These are phyloP conservation scores for Rhynchonema sp. DNA, from an alignment of 2,888 invertebrate genomes.

Conservation along the genomic window DNA sequence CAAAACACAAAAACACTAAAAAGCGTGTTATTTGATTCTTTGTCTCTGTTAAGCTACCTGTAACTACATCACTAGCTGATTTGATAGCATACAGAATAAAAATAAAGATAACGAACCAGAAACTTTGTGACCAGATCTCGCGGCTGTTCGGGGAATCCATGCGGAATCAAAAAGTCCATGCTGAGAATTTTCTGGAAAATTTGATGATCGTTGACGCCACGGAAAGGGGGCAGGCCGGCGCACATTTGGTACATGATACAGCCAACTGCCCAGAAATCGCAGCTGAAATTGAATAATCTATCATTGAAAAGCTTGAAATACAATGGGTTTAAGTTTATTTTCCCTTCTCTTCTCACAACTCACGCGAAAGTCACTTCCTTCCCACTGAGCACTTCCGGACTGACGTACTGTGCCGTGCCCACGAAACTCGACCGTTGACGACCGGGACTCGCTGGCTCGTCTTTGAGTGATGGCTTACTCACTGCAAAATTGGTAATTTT, in stretches of 20 bases:
- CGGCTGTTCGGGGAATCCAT: slow-evolving; percentile 66
- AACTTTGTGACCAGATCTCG: slow-evolving; percentile 67
- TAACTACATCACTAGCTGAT: too few relatives aligned
- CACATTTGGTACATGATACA: slow-evolving; percentile 94
- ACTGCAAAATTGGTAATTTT: too few relatives aligned
- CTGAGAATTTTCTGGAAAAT: slow-evolving; percentile 85
- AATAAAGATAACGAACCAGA: slow-evolving; percentile 38
- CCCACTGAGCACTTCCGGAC: slow-evolving; percentile 66
- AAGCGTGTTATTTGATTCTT: too few relatives aligned
- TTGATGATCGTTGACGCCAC: slow-evolving; percentile 74
- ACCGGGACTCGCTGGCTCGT: too few relatives aligned
- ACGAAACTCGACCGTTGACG: slow-evolving; percentile 60
- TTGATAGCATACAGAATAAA: too few relatives aligned
- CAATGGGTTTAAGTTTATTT: too few relatives aligned
- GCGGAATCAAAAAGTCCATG: slow-evolving; percentile 73
- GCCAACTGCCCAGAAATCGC: slow-evolving; percentile 91
- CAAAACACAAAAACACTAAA: too few relatives aligned
- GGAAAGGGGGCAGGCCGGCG: slow-evolving; percentile 73
- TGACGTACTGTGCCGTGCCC: slow-evolving; percentile 95
- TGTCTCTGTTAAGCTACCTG: too few relatives aligned
- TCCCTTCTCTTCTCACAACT: too few relatives aligned
- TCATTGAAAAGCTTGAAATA: too few relatives aligned
- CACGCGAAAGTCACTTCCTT: slow-evolving; percentile 17
- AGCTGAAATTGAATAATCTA: slow-evolving; percentile 36
- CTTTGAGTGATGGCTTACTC: too few relatives aligned